Evolutionary conservation across 2,888 invertebrate species (phyloP).

Genomic region (Drosophila paramelanica): DNA sequence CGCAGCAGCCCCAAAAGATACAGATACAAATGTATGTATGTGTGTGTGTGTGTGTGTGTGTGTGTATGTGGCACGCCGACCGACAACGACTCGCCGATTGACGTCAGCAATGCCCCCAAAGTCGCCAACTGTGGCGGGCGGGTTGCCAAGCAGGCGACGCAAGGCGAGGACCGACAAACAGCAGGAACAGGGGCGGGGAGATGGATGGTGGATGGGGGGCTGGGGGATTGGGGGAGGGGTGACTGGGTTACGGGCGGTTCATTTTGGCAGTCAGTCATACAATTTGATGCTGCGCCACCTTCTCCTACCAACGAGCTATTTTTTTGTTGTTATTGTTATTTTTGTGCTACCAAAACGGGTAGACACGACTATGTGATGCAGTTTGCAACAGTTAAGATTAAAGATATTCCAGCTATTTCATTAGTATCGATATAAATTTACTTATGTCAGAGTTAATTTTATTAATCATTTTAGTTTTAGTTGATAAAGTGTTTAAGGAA

Average conservation of each 20-base stretch:
- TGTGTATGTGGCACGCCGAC: slow-evolving; percentile 77
- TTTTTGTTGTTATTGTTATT: slow-evolving; percentile 10
- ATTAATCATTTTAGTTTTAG: too few species aligned
- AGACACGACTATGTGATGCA: not conserved
- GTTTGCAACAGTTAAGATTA: slow-evolving; percentile 11
- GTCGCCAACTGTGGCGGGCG: slow-evolving; percentile 69
- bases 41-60: slow-evolving; percentile 9
- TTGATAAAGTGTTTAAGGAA: too few species aligned
- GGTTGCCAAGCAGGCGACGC: slow-evolving; percentile 67
- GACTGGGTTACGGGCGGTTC: slow-evolving; percentile 15
- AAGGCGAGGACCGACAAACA: slow-evolving; percentile 26
- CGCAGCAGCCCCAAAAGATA: slow-evolving; percentile 36
- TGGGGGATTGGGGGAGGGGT: slow-evolving; percentile 2
- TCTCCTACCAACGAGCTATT: slow-evolving; percentile 27
- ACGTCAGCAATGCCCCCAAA: slow-evolving; percentile 85
- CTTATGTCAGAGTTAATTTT: not conserved
- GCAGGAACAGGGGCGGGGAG: slow-evolving; percentile 1
- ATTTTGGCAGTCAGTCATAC: slow-evolving; percentile 80
- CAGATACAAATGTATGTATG: not conserved
- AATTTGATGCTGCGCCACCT: slow-evolving; percentile 62
- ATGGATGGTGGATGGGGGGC: not conserved
- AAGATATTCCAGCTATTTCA: too few species aligned
- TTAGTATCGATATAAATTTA: not conserved
- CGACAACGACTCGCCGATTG: slow-evolving; percentile 82
- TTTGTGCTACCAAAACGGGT: not conserved